Base-by-base conservation (phyloP, 2,113 vertebrate species). In the Burhinus bistriatus region DNA sequence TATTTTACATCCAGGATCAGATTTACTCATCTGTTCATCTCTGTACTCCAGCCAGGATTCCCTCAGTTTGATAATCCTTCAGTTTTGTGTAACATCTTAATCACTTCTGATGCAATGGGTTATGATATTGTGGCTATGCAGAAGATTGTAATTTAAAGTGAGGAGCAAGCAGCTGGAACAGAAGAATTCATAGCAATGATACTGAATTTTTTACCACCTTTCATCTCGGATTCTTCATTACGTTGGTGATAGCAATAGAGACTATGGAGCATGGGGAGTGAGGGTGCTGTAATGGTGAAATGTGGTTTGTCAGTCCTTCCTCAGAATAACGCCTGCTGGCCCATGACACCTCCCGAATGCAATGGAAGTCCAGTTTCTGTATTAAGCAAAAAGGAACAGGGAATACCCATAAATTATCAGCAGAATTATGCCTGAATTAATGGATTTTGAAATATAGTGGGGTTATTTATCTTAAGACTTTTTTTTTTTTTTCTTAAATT, bases 1-100 rank as follows among this genome's bases (percentile, higher is more conserved):
- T 87, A 83, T 79, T 94, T 96, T 90, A 62, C 65, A 22, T 69
- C 38, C 34, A 83, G 40, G 49, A 89, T 76, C 70, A 73, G 83
- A 80, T 55, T 93, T 92, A 71, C 12, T 95, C 57, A 84, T 95
- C 80, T 95, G 42, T 69, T 91, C 45, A 40, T 93, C 54, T 61
- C 69, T 84, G 9, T 66, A 6, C 55, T 65, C 10, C 45, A 87
- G 73, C 54, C 89, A 91, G 81, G n/a, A 91, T 91, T 91, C 61
- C 73, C 61, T 89, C 44, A 30, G 42, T 75, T 88, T 87, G 87
- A 62, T 91, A 93, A 93, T 83, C 72, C 80, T 87, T 91, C 32
- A 51, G 75, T 92, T 89, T 87, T 84, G 42, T 92, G 20, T 68
- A 75, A 64, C 69, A 69, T 81, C 61, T 92, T 92, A 83, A 95